Evolutionary conservation across 1,140 invertebrate genomes (phyloP), one percentile per base, ranked within the genome.

Genomic region (Nasonia longicornis): DNA sequence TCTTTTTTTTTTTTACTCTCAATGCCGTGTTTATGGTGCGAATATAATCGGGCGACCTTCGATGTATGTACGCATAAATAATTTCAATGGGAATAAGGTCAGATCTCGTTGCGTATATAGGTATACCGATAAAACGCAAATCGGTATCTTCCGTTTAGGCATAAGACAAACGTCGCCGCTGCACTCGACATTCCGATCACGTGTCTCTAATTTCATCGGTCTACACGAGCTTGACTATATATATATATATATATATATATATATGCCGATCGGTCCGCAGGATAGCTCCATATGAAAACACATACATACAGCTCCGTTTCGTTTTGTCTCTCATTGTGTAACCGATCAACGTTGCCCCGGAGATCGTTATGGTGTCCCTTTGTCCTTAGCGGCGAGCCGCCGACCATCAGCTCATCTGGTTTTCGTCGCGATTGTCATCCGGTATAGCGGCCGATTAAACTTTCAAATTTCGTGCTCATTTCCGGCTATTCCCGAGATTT

Each of bases 381-480:
- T 73, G 71, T 73, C 31, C 52, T 42, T 71, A 20, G 14, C 6
- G 3, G 2, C 16, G 20, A 20, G 52, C 6, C 6, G 64, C 64
- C 69, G 69, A 31, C 16, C 35, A 16, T 31, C 67, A 16, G 12
- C 48, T 52, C 69, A 35, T 71, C 31, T 38, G 31, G 67, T 35
- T 66, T 66, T 20, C 67, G 35, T 38, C 11, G 35, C 69, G 35
- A 42, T 42, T 71, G 20, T 71, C 20, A n/a, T 38, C 3, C 69
- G 69, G 69, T 67, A 26, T 26, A 26, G 1, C 20, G 1, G 29
- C 20, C 10, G 20, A 73, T 73, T 52, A 52, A 73, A 48, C 48
- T 73, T 73, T 73, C 71, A 45, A 73, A 73, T 73, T 52, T 52
- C 29, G 42, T 73, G 31, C 45, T 73, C 71, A n/a, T 73, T 52